Base-by-base conservation (phyloP, 2,797 vertebrate species). In the Hylomyscus alleni region DNA sequence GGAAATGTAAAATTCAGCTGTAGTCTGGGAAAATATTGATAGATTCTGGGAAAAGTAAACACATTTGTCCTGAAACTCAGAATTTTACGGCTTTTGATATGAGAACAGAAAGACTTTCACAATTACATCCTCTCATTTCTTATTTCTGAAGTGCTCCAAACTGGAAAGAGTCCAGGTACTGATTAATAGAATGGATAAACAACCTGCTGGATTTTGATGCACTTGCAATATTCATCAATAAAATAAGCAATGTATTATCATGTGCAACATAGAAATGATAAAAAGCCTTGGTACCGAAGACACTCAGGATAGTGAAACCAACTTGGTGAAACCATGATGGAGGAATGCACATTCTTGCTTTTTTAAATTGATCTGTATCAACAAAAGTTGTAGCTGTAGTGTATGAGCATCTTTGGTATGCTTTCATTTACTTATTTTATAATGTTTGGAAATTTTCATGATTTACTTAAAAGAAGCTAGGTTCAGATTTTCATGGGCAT, bases 31-130 rank as follows among this genome's bases (percentile, higher is more conserved):
- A 96, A 67, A 1, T 50, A 67, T 50, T 86, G 20, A 19, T 44
- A 96, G 17, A 89, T 94, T 82, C 29, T 81, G n/a, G 20, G 47
- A 52, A 93, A 94, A 89, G 9, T 37, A 47, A 73, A 62, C 12
- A 29, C 26, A n/a, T 1, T 72, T 91, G 83, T 22, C 2, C 5
- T 8, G 1, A 72, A 37, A 73, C 1, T 20, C 10, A 81, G n/a
- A 1, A 80, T 20, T 73, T 89, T 82, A 11, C 13, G 52, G 13
- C 9, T 83, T 87, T 73, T 47, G 1, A 54, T 77, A 20, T 44
- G 52, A 89, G 62, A 82, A 83, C 12, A 93, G 26, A 91, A 81
- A 72, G 19, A 40, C 9, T 60, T 87, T 60, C 56, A 88, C 5
- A 85, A 56, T 81, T 75, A n/a, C 24, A 29, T 62, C 90, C 37